phyloP scores from a whole-genome alignment of 2,797 vertebrate genomes.

The Serranus cabrilla region DNA sequence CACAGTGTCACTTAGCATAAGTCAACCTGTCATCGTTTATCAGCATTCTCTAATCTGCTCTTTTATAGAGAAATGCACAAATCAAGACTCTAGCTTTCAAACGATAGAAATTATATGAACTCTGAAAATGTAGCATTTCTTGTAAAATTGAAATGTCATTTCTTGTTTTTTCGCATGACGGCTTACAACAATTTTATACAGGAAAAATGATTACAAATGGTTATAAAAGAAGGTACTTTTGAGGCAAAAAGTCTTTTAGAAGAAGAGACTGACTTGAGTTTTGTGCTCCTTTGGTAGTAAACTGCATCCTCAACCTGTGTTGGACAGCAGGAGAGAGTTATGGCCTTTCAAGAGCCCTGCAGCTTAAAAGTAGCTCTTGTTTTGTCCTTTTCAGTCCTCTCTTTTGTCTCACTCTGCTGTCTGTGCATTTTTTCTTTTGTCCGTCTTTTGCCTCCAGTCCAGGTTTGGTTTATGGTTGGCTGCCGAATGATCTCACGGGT shows the following conservation, averaged over 20 bases:
- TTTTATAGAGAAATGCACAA: constrained; percentile 33
- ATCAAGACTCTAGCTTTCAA: constrained; percentile 34
- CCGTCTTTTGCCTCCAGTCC: constrained; percentile 39
- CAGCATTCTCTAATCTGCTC: constrained; percentile 19
- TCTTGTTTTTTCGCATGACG: constrained; percentile 41
- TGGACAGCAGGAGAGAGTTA: constrained; percentile 56
- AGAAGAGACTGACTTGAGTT: constrained; percentile 76
- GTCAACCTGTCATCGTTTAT: constrained; percentile 33
- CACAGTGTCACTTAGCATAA: constrained; percentile 58
- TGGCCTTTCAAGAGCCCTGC: constrained; percentile 53
- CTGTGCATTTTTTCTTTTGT: constrained; percentile 43
- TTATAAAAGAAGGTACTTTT: constrained; percentile 79
- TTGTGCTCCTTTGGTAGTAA: constrained; percentile 85
- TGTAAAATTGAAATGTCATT: constrained; percentile 46
- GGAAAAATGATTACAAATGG: constrained; percentile 71
- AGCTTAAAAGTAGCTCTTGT: constrained; percentile 45
- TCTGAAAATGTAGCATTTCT: constrained; percentile 46
- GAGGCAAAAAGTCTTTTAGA: constrained; percentile 76
- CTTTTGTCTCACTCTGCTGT: constrained; percentile 39
- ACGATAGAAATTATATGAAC: constrained; percentile 42
- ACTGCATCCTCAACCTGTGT: constrained; percentile 63
- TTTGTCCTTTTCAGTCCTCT: constrained; percentile 51
- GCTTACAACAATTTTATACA: constrained; percentile 62
- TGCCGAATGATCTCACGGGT: constrained; percentile 32
- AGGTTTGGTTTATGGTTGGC: constrained; percentile 59